Evolutionary conservation across 1,140 invertebrate species (phyloP).

Genomic region (Parapsyche elsis): DNA sequence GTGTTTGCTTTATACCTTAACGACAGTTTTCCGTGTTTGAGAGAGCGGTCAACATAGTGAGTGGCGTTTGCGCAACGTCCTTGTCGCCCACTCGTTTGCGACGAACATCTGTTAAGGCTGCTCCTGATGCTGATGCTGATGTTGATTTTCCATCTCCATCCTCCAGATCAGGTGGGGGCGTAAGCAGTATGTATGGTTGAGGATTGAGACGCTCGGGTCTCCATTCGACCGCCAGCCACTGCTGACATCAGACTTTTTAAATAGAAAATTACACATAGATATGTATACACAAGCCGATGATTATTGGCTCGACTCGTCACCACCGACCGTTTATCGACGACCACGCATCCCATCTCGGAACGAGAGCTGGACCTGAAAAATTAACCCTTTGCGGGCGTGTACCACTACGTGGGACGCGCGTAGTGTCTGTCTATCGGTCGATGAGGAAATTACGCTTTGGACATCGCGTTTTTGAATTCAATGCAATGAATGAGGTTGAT

Average conservation of each 20-base stretch:
- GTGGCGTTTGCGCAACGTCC: background rate
- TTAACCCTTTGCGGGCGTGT: background rate
- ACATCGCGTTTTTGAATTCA: no score
- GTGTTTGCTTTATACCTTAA: no score
- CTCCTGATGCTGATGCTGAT: background rate
- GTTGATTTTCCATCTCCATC: background rate
- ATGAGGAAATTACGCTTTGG: no score
- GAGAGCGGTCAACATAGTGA: no score
- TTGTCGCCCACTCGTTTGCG: background rate
- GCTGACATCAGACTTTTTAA: conserved; percentile 3
- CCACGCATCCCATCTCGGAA: background rate
- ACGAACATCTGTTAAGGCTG: background rate
- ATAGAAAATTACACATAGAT: background rate
- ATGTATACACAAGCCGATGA: background rate
- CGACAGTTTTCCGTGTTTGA: no score
- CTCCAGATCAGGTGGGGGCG: background rate
- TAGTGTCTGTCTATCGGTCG: no score
- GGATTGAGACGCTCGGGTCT: no score
- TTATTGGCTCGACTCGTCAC: background rate
- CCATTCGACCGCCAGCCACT: background rate
- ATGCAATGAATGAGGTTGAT: no score
- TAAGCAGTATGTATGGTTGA: background rate
- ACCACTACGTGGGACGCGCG: background rate
- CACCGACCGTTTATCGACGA: background rate
- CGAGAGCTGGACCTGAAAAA: background rate